Percentiles rank a stretch among this genome's conserved stretches.
Evolutionary conservation across 1,140 invertebrate genomes (phyloP).

Genomic region (Drosophila suzukii): DNA sequence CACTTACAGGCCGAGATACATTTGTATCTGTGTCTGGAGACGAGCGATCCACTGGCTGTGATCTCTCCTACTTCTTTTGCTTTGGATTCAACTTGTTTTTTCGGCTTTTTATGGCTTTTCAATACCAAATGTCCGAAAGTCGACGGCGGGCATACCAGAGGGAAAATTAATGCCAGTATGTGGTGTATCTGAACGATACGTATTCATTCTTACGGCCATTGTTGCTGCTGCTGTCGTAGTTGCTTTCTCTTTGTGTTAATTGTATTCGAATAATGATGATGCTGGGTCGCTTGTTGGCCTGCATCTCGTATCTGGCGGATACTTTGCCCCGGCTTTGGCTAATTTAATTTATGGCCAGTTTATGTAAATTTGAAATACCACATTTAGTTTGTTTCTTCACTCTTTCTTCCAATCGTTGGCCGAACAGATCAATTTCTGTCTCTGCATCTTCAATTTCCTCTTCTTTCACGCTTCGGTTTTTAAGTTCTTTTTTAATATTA

Average conservation of each 20-base stretch:
- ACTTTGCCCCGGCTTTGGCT: slow-evolving; percentile 30
- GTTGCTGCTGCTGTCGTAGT: slow-evolving; percentile 21
- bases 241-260: slow-evolving; percentile 81
- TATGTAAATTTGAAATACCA: slow-evolving; percentile 79
- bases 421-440: slow-evolving; percentile 57
- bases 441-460: slow-evolving; percentile 46
- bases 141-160: slow-evolving; percentile 37
- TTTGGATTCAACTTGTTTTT: slow-evolving; percentile 24
- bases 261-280: slow-evolving; percentile 80
- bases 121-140: slow-evolving; percentile 41
- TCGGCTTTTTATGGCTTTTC: slow-evolving; percentile 50
- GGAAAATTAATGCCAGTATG: slow-evolving; percentile 60
- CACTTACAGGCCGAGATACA: slow-evolving; percentile 15
- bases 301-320: slow-evolving; percentile 50
- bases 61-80: slow-evolving; percentile 43
- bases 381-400: slow-evolving; percentile 45
- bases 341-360: slow-evolving; percentile 80
- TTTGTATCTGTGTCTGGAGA: slow-evolving; percentile 36
- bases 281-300: slow-evolving; percentile 57
- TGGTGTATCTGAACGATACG: slow-evolving; percentile 39
- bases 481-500: slow-evolving; percentile 67
- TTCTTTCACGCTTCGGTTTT: slow-evolving; percentile 39
- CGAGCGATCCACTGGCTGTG: slow-evolving; percentile 40
- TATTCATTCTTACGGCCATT: slow-evolving; percentile 32
- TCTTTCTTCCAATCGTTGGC: slow-evolving; percentile 4